Evolutionary conservation across 1,140 invertebrate genomes (phyloP).

Genomic region (Tribolium madens): DNA sequence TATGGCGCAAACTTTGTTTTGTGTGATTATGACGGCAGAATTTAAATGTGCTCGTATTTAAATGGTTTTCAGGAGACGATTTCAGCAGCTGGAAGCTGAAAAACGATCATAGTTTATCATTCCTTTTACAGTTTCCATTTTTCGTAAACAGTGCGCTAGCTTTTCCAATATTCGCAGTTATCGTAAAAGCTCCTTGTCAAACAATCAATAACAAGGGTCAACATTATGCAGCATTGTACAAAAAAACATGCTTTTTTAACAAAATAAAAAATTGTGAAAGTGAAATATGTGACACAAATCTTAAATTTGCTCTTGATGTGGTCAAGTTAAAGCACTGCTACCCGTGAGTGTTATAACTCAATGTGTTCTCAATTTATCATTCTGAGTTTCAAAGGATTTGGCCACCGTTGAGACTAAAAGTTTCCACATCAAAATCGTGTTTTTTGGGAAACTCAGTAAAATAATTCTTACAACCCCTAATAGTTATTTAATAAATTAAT

Average conservation of each 20-base stretch:
- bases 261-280: not conserved
- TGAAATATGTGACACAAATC: not conserved
- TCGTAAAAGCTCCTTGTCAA: not conserved
- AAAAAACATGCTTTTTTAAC: too few relatives aligned
- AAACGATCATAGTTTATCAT: constrained; percentile 23
- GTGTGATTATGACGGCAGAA: constrained; percentile 23
- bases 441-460: not conserved
- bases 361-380: constrained; percentile 14
- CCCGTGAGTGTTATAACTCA: constrained; percentile 15
- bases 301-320: not conserved
- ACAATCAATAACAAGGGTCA: not conserved
- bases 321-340: not conserved
- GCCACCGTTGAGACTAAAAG: not conserved
- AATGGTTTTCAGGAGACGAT: constrained; percentile 2
- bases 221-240: not conserved
- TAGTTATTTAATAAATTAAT: too few relatives aligned
- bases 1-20: constrained; percentile 29
- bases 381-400: constrained; percentile 15
- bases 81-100: constrained; percentile 6
- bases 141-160: not conserved
- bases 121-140: not conserved
- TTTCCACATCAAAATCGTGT: not conserved
- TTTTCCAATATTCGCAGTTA: not conserved
- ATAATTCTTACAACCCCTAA: too few relatives aligned
- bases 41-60: constrained; percentile 21